These are phyloP conservation scores for Gari tellinella DNA, from an alignment of 2,888 invertebrate species.

Conservation along the genomic window DNA sequence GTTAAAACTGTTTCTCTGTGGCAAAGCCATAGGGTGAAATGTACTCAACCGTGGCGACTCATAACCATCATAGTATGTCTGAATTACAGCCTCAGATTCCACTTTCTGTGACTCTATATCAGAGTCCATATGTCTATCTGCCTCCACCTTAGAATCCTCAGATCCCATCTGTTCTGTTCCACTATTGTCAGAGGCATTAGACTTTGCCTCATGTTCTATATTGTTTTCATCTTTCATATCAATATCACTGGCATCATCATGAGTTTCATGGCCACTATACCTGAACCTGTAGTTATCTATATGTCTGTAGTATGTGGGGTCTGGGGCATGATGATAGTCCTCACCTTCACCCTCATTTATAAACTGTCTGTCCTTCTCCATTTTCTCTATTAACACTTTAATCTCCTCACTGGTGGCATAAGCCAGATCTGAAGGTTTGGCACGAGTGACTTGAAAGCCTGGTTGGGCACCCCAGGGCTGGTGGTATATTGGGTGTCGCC, in stretches of 20 bases:
- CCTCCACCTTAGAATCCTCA: slow-evolving; percentile 60
- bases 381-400: slow-evolving; percentile 66
- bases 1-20: slow-evolving; percentile 36
- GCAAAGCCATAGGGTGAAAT: slow-evolving; percentile 21
- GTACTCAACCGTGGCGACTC: slow-evolving; percentile 57
- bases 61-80: slow-evolving; percentile 51
- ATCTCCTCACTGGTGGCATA: slow-evolving; percentile 72
- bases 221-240: slow-evolving; percentile 26
- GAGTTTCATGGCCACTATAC: slow-evolving; percentile 27
- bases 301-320: slow-evolving; percentile 53
- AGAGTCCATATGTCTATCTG: slow-evolving; percentile 50
- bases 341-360: slow-evolving; percentile 55
- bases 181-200: slow-evolving; percentile 47
- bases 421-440: slow-evolving; percentile 61
- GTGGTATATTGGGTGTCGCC: slow-evolving; percentile 34
- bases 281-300: slow-evolving; percentile 49
- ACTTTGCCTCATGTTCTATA: slow-evolving; percentile 42
- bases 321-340: slow-evolving; percentile 35
- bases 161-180: slow-evolving; percentile 55
- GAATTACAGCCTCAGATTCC: slow-evolving; percentile 45
- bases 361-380: slow-evolving; percentile 62
- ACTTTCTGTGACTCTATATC: slow-evolving; percentile 37
- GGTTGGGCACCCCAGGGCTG: slow-evolving; percentile 49
- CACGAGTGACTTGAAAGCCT: slow-evolving; percentile 43
- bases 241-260: slow-evolving; percentile 24